Evolutionary conservation across 2,113 vertebrate genomes (phyloP).

Genomic region (Lasiurus cinereus): DNA sequence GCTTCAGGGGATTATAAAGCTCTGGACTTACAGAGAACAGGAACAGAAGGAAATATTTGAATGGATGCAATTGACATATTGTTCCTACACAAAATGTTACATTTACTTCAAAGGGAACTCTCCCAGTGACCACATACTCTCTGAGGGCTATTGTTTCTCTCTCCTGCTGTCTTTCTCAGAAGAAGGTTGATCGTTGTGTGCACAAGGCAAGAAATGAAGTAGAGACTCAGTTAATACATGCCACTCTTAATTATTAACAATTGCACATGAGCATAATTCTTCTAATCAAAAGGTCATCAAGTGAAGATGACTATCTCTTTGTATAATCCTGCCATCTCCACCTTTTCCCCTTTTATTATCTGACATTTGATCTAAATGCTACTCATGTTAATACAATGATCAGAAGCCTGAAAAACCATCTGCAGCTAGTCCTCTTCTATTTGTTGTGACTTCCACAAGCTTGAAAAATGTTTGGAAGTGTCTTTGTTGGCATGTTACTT

Average conservation of each 20-base stretch:
- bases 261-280: not conserved
- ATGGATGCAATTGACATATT: not conserved
- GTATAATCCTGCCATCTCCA: slow-evolving; percentile 59
- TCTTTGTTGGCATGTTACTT: slow-evolving; percentile 25
- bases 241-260: slow-evolving; percentile 63
- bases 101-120: not conserved
- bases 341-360: slow-evolving; percentile 62
- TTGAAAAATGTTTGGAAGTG: slow-evolving; percentile 66
- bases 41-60: not conserved
- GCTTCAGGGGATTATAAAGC: not conserved
- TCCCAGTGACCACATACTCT: not conserved
- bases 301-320: slow-evolving; percentile 44
- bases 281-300: slow-evolving; percentile 34
- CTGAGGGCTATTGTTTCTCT: not conserved
- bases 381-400: slow-evolving; percentile 62
- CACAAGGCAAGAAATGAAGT: not conserved
- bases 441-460: slow-evolving; percentile 70
- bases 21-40: not conserved
- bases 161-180: not conserved
- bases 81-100: not conserved
- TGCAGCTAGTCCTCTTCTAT: slow-evolving; percentile 11
- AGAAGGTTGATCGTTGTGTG: not conserved
- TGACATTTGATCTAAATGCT: slow-evolving; percentile 74
- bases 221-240: not conserved
- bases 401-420: slow-evolving; percentile 71